Evolutionary conservation across 2,797 vertebrate genomes (phyloP), one percentile per base, ranked within the genome.

Genomic region (Anisognathus igniventris): DNA sequence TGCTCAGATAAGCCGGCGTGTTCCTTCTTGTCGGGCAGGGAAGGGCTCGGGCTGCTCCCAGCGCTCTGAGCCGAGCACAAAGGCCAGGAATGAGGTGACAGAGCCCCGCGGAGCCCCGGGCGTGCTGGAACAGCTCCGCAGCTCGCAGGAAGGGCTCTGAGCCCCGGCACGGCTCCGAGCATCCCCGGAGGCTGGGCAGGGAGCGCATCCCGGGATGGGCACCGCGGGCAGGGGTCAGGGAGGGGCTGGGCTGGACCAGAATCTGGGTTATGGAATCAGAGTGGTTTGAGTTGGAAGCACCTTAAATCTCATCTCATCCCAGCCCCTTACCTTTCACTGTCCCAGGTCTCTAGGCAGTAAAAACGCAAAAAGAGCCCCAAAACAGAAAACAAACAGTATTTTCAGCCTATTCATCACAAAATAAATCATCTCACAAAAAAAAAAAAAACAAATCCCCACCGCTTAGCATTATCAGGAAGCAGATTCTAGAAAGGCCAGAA

Each of bases 41-140:
- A 96, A 97, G 97, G 97, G 97, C 97, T 96, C 54, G 8, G 53
- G 47, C 91, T 96, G 96, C 96, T 97, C 97, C 96, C 90, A 64
- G 31, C 6, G 86, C 44, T 65, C 42, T 61, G 79, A 65, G 96
- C 96, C 95, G 84, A 74, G 92, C 93, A 96, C 96, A 96, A 96
- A 96, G 94, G 86, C 75, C 80, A 65, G 91, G 71, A 91, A 92
- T 89, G 95, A 88, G 96, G 70, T 76, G 89, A 96, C 96, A 94
- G 77, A 97, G 96, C 91, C 95, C 39, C 16, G 77, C 86, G 90
- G 71, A 75, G 82, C 82, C 33, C 33, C 9, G 64, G 22, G 88
- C 97, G 6, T 96, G 98, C 94, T 90, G 88, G 83, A 83, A 88
- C 97, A 97, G 79, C 96, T 94, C 66, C 10, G 3, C 6, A 30